Base-by-base conservation (phyloP, 1,140 invertebrate genomes). In the Chironomus tepperi region DNA sequence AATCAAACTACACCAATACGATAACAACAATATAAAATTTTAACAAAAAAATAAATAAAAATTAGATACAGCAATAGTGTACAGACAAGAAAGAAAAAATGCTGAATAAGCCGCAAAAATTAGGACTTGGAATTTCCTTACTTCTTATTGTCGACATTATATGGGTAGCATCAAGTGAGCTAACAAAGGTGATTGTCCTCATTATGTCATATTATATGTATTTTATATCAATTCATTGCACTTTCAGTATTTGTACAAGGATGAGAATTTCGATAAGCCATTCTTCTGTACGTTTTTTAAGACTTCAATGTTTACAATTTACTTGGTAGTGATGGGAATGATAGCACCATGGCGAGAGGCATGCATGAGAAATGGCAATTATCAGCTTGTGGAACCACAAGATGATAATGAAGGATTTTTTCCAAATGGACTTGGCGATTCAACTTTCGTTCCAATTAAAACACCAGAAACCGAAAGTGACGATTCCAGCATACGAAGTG, bases 221-320 rank as follows among this genome's bases (percentile, higher is more conserved):
- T 34, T 34, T 34, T 5, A 34, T 34, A 34, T 34, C 5, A 34
- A 34, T 77, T 75, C 73, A 74, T 76, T 78, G 81, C 74, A 73
- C 75, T 87, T 88, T 74, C 84, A 96, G 93, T 94, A 92, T 83
- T 88, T 95, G 73, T 95, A 94, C 79, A 86, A 89, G 77, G 86
- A 93, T 84, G 89, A 88, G 79, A 84, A 90, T 19, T 95, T 88
- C 80, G 86, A 93, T 79, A 95, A 95, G 78, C 93, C 94, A 74
- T 95, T 94, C 83, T 96, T 95, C 82, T 94, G 88, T 77, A 94
- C 93, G 7, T 96, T 94, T 81, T 83, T 94, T 43, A 95, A 95
- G 83, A 95, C 92, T 9, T 91, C 90, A 7, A 91, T 96, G 91
- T 95, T 96, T 80, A 89, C 89, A 1, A 81, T 95, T 19, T 96